Conservation (phyloP, 64 coral and sea anemone genomes). For the Anthopleura sola region DNA sequence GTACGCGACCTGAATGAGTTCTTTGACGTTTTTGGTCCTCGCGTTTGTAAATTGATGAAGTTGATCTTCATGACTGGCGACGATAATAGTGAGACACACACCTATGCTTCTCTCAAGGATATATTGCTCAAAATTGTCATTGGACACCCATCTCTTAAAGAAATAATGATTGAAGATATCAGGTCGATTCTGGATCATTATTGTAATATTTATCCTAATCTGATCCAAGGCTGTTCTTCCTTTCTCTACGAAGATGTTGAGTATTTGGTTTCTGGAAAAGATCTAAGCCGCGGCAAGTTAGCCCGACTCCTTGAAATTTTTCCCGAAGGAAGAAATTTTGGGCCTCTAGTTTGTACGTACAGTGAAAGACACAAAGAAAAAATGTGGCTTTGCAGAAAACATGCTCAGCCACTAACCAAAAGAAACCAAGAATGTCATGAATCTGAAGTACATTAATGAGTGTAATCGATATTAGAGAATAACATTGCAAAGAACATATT, state of each 20-base stretch:
- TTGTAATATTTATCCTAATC: slow-evolving; percentile 55
- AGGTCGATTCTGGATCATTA: slow-evolving; percentile 79
- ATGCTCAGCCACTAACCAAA: slow-evolving; percentile 3
- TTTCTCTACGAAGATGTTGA: slow-evolving; percentile 82
- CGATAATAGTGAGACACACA: not conserved
- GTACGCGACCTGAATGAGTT: slow-evolving; percentile 50
- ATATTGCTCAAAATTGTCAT: slow-evolving; percentile 40
- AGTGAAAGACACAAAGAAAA: slow-evolving; percentile 43
- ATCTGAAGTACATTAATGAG: not conserved
- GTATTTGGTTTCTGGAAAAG: slow-evolving; percentile 64
- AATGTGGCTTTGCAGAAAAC: slow-evolving; percentile 84
- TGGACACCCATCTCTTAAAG: slow-evolving; percentile 30
- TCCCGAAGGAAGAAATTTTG: slow-evolving; percentile 46
- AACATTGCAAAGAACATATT: no score
- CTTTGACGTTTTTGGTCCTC: slow-evolving; percentile 51
- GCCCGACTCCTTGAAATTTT: slow-evolving; percentile 56
- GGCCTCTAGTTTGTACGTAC: slow-evolving; percentile 65
- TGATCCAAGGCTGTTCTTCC: slow-evolving; percentile 31
- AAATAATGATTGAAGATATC: slow-evolving; percentile 52
- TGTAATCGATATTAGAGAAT: not conserved
- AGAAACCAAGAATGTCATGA: not conserved
- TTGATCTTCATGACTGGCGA: slow-evolving; percentile 49
- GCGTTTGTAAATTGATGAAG: slow-evolving; percentile 76
- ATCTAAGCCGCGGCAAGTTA: slow-evolving; percentile 55
- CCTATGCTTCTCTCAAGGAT: slow-evolving; percentile 27